These are phyloP conservation scores for Agrochola lota DNA, from an alignment of 2,888 invertebrate species.

Conservation along the genomic window DNA sequence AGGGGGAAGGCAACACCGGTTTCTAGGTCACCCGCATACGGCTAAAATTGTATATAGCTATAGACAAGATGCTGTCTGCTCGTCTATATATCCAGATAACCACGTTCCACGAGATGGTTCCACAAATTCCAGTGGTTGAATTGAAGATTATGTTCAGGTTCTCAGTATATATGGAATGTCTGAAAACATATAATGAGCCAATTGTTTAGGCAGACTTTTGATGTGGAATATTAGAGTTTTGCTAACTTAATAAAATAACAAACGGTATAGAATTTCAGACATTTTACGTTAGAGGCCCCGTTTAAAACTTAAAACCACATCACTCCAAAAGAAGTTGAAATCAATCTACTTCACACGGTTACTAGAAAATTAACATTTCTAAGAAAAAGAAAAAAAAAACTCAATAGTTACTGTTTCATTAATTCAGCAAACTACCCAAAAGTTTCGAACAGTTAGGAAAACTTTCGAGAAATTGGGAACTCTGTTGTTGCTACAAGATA, in stretches of 20 bases:
- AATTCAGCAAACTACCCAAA: not conserved
- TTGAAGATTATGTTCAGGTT: not conserved
- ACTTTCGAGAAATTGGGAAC: slow-evolving; percentile 9
- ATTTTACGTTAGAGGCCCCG: accelerated
- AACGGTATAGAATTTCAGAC: not conserved
- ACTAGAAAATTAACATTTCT: not conserved
- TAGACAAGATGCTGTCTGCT: not conserved
- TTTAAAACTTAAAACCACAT: not conserved
- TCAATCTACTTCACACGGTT: not conserved
- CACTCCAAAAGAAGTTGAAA: not conserved
- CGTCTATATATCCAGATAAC: not conserved
- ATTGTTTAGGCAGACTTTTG: not conserved
- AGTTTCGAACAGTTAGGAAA: slow-evolving; percentile 10
- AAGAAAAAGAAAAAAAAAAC: not conserved
- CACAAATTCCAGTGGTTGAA: slow-evolving; percentile 2
- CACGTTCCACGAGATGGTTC: not conserved
- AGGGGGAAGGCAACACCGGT: not conserved
- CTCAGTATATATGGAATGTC: not conserved
- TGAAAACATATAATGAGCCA: not conserved
- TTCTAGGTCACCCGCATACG: slow-evolving; percentile 39
- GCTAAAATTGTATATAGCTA: not conserved
- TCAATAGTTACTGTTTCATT: not conserved
- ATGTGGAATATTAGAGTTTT: not conserved
- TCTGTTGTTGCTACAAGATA: slow-evolving; percentile 17
- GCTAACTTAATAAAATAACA: not conserved